Evolutionary conservation across 2,888 invertebrate species (phyloP), one percentile per base, ranked within the genome.

Genomic region (Pandemis corylana): DNA sequence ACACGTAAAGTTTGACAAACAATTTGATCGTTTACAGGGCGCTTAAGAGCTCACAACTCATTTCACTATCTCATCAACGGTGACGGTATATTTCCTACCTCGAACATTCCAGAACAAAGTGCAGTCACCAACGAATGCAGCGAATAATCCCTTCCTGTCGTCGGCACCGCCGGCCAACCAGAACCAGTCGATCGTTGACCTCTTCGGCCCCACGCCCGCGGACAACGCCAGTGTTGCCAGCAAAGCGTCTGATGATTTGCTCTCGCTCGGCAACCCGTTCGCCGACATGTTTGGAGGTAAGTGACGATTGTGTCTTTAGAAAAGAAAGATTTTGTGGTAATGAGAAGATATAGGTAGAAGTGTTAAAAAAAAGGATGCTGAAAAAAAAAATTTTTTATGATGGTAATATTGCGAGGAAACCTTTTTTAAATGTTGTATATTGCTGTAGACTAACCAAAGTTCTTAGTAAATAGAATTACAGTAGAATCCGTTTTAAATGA

Each of bases 241-340:
- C 77, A 97, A 96, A 91, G 97, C 98, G 36, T 98, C 98, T 13
- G 98, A 98, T 84, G 98, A 98, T 92, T 94, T 99, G 79, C 95
- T 98, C 71, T 97, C 98, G 84, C 95, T 98, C 79, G 97, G 97
- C 63, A 99, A 99, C 95, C 99, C 99, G 10, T 99, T 99, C 88
- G 97, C 98, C 53, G 97, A 98, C 85, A 97, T 97, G 96, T 97
- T 97, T 86, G 95, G 96, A 80, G 95, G 95, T 94, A 82, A 87
- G 88, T 67, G 74, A 59, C 64, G 51, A 20, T 9, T 56, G 5
- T 56, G 4, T 36, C 4, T 36, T 36, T 36, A 2, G 28, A 36
- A 36, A 36, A 4, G 28, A 36, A 20, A 1, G 20, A 20, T 20
- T 20, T 36, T 36, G 28, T 36, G 2, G 28, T 36, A 36, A 2